These are phyloP conservation scores for Synodontis membranacea DNA, from an alignment of 2,113 vertebrate species.

Conservation along the genomic window DNA sequence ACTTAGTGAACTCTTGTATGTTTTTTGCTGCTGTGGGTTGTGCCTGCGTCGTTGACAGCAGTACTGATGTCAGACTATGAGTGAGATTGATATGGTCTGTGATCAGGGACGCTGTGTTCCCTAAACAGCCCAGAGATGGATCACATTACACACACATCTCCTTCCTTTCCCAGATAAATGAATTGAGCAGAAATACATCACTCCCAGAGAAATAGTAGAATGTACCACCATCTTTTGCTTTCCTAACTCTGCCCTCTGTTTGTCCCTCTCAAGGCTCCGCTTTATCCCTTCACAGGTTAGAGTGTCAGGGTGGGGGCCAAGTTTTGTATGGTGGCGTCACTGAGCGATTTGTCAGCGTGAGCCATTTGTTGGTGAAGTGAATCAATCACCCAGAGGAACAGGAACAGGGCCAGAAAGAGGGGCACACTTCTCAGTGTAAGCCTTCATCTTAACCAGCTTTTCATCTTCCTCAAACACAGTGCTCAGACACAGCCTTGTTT, in stretches of 20 bases:
- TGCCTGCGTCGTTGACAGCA: conserved; percentile 65
- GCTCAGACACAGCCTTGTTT: conserved; percentile 36
- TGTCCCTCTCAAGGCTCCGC: conserved; percentile 39
- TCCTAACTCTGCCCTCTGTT: conserved; percentile 46
- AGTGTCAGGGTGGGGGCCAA: conserved; percentile 68
- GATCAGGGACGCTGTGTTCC: conserved; percentile 76
- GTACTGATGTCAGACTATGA: conserved; percentile 73
- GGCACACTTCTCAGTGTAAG: conserved; percentile 50
- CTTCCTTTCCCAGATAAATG: conserved; percentile 78
- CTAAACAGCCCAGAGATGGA: conserved; percentile 76
- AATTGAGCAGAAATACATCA: conserved; percentile 79
- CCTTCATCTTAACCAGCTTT: conserved; percentile 42
- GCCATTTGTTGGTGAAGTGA: conserved; percentile 68
- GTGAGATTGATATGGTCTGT: conserved; percentile 78
- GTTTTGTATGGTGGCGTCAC: conserved; percentile 71
- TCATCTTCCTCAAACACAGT: conserved; percentile 53
- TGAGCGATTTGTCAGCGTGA: conserved; percentile 76
- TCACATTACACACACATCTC: conserved; percentile 72
- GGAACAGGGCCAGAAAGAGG: conserved; percentile 42
- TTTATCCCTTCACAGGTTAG: conserved; percentile 72
- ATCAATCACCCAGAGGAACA: conserved; percentile 70
- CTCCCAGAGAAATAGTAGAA: conserved; percentile 59
- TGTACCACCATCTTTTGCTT: conserved; percentile 62
- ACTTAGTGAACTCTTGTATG: neutral
- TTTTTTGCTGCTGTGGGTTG: conserved; percentile 49